Base-by-base conservation (phyloP, 2,113 vertebrate species). In the Carassius gibelio region DNA sequence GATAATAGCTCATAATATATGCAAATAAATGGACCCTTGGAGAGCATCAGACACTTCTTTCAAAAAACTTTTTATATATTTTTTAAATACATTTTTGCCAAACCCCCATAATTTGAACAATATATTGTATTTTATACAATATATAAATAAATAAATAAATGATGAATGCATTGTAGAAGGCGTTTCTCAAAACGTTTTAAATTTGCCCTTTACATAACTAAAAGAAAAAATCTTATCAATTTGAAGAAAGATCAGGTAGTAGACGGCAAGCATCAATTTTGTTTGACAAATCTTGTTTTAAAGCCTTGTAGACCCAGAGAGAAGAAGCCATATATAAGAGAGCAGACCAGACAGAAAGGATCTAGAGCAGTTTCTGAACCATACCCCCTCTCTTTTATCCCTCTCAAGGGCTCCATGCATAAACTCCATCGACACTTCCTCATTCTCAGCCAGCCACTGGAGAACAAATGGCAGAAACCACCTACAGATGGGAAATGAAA, bases 391-490 rank as follows among this genome's bases (percentile, higher is more conserved):
- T 89, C 98, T 97, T 94, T 98, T 99, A 92, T 99, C 98, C 89
- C 98, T 95, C 92, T 99, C 97, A 92, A 99, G 93, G 15, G 98
- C 98, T 50, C 96, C 98, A 2, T 95, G 95, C 90, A 99, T 94
- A 88, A 99, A 99, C 88, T 99, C 98, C 94, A 99, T 90, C 8
- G 98, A 99, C 68, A 99, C 97, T 2, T 97, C 98, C 89, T 99
- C 98, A 81, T 99, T 99, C 93, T 99, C 98, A 34, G 96, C 94
- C 91, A 99, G 91, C 98, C 98, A 99, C 87, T 97, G 96, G 88
- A 99, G 94, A 52, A 98, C 98, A 87, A 99, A 99, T 90, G 95
- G 96, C 77, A 98, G 94, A 91, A 99, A 99, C 98, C 98, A 99
- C 64, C 98, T 98, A 91, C 2, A 89, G 21, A 84, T 14, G 68